Evolutionary conservation across 2,888 invertebrate species (phyloP), one percentile per base, ranked within the genome.

Genomic region (Liopterus haemorrhoidalis): DNA sequence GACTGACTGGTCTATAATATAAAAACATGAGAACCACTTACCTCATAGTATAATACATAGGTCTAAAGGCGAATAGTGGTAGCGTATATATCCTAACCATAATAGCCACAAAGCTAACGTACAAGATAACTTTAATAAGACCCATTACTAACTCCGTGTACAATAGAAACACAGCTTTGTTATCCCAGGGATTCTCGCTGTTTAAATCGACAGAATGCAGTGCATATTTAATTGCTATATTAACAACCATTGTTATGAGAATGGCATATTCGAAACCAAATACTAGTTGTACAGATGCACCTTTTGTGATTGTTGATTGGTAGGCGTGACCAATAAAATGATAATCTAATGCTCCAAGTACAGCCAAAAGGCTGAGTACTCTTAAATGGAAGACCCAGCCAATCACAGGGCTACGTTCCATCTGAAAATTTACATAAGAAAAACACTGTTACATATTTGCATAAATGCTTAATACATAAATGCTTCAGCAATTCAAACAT

Each of bases 181-280:
- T 94, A 67, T 99, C 99, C 99, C 99, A 99, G 0, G 96, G 96
- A 30, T 88, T 90, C 62, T 97, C 94, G 70, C 85, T 86, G 60
- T 86, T 84, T 4, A 93, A 75, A 63, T 95, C 94, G 48, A 92
- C 81, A 2, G 88, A 82, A 65, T 95, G 94, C 3, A 90, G 70
- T 16, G 85, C 71, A 64, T 94, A 93, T 64, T 99, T 99, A 52
- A 96, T 88, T 36, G 85, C 76, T 48, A 94, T 93, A 69, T 95
- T 96, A 41, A 88, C 73, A 21, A 94, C 87, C 64, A 93, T 87
- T 4, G 95, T 95, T 45, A 96, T 73, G 38, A 99, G 73, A 64
- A 99, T 93, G 50, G 96, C 96, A 71, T 99, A 99, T 73, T 99
- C 97, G 72, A 99, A 99, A 39, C 99, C 99, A 74, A 99, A 99